phyloP scores from a whole-genome alignment of 2,797 vertebrate species.

The Apogon talboti region DNA sequence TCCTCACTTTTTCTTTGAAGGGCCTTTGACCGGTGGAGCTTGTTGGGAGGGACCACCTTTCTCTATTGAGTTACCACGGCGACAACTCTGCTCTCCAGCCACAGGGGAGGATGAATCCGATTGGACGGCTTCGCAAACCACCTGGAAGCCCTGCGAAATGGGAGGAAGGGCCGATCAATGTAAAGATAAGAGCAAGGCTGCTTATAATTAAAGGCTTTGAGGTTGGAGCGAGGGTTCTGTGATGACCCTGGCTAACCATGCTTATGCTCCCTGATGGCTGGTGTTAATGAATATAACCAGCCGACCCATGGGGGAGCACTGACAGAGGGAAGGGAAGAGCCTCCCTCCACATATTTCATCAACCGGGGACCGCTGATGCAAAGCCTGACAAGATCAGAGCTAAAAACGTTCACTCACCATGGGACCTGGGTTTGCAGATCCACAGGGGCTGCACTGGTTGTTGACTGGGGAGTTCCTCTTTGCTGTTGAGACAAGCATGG shows the following conservation, averaged over 20 bases:
- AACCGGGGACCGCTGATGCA: slow-evolving; percentile 21
- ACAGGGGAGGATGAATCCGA: slow-evolving; percentile 87
- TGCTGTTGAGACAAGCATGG: slow-evolving; percentile 79
- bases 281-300: slow-evolving; percentile 69
- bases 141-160: slow-evolving; percentile 88
- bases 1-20: slow-evolving; percentile 91
- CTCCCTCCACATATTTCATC: slow-evolving; percentile 43
- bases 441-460: slow-evolving; percentile 88
- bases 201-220: slow-evolving; percentile 50
- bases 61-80: slow-evolving; percentile 93
- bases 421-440: slow-evolving; percentile 89
- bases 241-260: slow-evolving; percentile 40
- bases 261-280: slow-evolving; percentile 52
- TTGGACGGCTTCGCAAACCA: slow-evolving; percentile 91
- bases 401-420: slow-evolving; percentile 69
- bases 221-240: slow-evolving; percentile 29
- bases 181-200: neutral
- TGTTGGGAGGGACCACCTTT: slow-evolving; percentile 93
- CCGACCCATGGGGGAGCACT: slow-evolving; percentile 21
- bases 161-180: slow-evolving; percentile 43
- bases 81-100: slow-evolving; percentile 89
- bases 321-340: slow-evolving; percentile 29
- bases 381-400: slow-evolving; percentile 26
- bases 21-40: slow-evolving; percentile 85
- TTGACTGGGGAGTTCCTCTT: slow-evolving; percentile 95